Conservation (phyloP, 2,113 vertebrate species). For the Mormyrus iriodes region DNA sequence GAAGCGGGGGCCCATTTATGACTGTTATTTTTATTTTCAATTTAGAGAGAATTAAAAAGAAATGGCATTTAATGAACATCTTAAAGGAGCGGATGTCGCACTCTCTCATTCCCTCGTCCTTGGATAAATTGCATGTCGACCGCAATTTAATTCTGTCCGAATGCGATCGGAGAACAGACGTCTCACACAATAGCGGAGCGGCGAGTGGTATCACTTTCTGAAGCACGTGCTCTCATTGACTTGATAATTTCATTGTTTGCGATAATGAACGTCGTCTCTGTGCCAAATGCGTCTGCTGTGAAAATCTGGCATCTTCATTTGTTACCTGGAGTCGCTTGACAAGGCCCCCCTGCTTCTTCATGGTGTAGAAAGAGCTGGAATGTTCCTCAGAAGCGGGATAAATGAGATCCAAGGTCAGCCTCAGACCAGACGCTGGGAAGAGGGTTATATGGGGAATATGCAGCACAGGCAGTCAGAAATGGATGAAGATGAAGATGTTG, state of each 20-base stretch:
- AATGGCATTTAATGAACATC: slow-evolving; percentile 69
- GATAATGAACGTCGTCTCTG: slow-evolving; percentile 36
- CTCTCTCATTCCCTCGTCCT: slow-evolving; percentile 55
- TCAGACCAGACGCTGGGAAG: not conserved
- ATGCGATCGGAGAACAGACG: slow-evolving; percentile 48
- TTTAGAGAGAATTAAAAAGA: slow-evolving; percentile 53
- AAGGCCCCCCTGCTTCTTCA: not conserved
- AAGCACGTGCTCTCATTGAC: slow-evolving; percentile 48
- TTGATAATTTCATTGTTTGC: slow-evolving; percentile 54
- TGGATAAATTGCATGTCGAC: slow-evolving; percentile 66
- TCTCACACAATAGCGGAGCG: slow-evolving; percentile 46
- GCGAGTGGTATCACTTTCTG: slow-evolving; percentile 49
- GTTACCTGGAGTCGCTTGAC: not conserved
- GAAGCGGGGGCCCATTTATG: slow-evolving; percentile 19
- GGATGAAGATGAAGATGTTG: not conserved
- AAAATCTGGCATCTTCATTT: slow-evolving; percentile 38
- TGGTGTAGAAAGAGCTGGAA: not conserved
- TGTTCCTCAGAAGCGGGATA: not conserved
- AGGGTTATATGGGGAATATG: not conserved
- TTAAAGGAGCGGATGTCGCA: slow-evolving; percentile 64
- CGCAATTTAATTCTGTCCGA: slow-evolving; percentile 51
- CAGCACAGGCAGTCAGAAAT: not conserved
- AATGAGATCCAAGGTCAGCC: not conserved
- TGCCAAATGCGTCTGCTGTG: slow-evolving; percentile 49
- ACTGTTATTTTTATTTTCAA: slow-evolving; percentile 41